phyloP scores from a whole-genome alignment of 2,888 invertebrate species.

The Apantesis nais region DNA sequence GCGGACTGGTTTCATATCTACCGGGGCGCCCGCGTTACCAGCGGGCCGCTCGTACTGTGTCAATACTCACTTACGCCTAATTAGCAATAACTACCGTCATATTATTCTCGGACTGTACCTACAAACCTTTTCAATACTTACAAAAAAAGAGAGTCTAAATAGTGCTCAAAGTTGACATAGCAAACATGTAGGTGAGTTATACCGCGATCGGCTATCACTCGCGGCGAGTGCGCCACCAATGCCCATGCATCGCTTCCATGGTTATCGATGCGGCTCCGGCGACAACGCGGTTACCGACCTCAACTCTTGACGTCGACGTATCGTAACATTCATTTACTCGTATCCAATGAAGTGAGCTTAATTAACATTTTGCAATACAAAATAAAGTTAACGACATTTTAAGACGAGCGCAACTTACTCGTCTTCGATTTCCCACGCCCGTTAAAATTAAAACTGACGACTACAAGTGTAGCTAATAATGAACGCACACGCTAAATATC shows the following conservation, averaged over 20 bases:
- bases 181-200: slow-evolving; percentile 1
- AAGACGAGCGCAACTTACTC: slow-evolving; percentile 34
- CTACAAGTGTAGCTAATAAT: slow-evolving; percentile 10
- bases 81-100: slow-evolving; percentile 15
- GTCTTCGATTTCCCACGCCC: slow-evolving; percentile 36
- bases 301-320: slow-evolving; percentile 60
- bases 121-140: not conserved
- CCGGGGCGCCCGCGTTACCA: slow-evolving; percentile 31
- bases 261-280: slow-evolving; percentile 66
- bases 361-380: slow-evolving; percentile 58
- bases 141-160: slow-evolving; percentile 9
- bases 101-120: slow-evolving; percentile 2
- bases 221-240: slow-evolving; percentile 27
- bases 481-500: slow-evolving; percentile 13
- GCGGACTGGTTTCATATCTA: slow-evolving; percentile 61
- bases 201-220: slow-evolving; percentile 25
- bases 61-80: slow-evolving; percentile 24
- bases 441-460: slow-evolving; percentile 26
- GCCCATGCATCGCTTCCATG: slow-evolving; percentile 49
- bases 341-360: slow-evolving; percentile 55
- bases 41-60: slow-evolving; percentile 23
- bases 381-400: slow-evolving; percentile 48
- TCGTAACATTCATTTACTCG: slow-evolving; percentile 63
- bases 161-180: slow-evolving; percentile 8
- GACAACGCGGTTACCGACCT: slow-evolving; percentile 76